Conservation (phyloP, 2,113 vertebrate species). For the Mustela nigripes region DNA sequence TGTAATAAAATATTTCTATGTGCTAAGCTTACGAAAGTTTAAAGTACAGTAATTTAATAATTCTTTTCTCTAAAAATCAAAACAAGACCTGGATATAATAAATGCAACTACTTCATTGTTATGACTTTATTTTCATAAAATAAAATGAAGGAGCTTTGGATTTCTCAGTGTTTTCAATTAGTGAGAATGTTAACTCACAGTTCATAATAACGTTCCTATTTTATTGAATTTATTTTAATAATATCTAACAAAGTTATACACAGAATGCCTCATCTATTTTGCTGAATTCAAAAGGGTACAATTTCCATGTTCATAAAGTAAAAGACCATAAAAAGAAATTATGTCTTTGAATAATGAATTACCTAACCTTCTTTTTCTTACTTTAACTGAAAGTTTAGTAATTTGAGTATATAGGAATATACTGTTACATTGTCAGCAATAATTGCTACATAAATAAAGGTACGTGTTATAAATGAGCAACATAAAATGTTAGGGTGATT, state of each 20-base stretch:
- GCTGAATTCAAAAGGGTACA: background rate
- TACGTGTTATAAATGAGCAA: background rate
- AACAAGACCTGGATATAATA: slow-evolving; percentile 32
- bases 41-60: background rate
- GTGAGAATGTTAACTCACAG: slow-evolving; percentile 12
- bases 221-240: slow-evolving; percentile 31
- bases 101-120: background rate
- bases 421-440: background rate
- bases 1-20: background rate
- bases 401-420: slow-evolving; percentile 1
- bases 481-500: background rate
- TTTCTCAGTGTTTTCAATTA: background rate
- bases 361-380: background rate
- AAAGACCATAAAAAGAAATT: background rate
- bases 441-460: slow-evolving; percentile 11
- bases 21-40: background rate
- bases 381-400: slow-evolving; percentile 29
- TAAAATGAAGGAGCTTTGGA: background rate
- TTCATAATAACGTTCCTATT: slow-evolving; percentile 28
- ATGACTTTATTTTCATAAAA: background rate
- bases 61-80: slow-evolving; percentile 7
- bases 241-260: background rate
- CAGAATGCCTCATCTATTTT: background rate
- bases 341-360: background rate
- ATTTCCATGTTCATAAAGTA: slow-evolving; percentile 2